Base-by-base conservation (phyloP, 2,113 vertebrate genomes). In the Neomonachus schauinslandi region DNA sequence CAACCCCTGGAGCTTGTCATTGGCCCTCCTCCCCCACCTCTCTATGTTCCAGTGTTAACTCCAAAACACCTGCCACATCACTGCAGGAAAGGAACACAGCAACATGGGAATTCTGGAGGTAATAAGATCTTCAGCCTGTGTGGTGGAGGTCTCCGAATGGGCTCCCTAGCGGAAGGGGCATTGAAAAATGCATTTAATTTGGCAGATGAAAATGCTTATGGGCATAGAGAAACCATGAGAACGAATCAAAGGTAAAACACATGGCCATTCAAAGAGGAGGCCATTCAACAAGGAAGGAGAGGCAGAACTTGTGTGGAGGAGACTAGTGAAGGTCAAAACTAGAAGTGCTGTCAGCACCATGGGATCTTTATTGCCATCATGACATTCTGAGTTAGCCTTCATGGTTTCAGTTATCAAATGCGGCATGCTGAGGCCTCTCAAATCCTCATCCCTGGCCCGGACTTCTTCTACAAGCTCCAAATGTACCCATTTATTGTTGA, bases 281-380 rank as follows among this genome's bases (percentile, higher is more conserved):
- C 10, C 39, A 2, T 19, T 14, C 5, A 3, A 42, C 33, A 5
- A 22, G 19, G 21, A 77, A 26, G 51, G 16, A 65, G n/a, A 21
- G 33, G 28, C 63, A 28, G 36, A 31, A 22, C 15, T 9, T 26
- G 3, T 2, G 2, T 3, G 14, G 18, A n/a, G 46, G 33, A 12
- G n/a, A 28, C 5, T 1, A 4, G 11, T 4, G 8, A 36, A 36
- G 1, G 21, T 59, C 18, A 33, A n/a, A 39, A 1, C 3, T 1
- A 14, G 13, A 36, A 49, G 7, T 0, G 0, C 26, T 16, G 2
- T 15, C 0, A 33, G 26, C 46, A 1, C 9, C 24, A 26, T 0
- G 63, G 39, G 24, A 18, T 51, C 8, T 1, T 55, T 7, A 13
- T 19, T 1, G 46, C 21, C n/a, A 5, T 22, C 21, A 0, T 2